Percentiles rank a stretch among this genome's conserved stretches.
phyloP scores from a whole-genome alignment of 2,888 invertebrate species.

The Drosophila kuntzei region DNA sequence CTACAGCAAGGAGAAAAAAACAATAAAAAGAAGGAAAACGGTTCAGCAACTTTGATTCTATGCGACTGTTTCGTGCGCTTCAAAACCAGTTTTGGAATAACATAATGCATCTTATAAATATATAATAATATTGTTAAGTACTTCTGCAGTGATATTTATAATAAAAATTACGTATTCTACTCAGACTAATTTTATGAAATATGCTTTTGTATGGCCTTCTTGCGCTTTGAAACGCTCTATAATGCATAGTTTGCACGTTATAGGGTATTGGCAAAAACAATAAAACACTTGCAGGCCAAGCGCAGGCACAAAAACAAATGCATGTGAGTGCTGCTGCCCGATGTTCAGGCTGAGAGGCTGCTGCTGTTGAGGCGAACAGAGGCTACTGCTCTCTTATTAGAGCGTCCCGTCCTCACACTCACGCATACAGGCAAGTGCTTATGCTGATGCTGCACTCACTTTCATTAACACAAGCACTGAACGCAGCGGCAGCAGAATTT shows the following conservation, averaged over 20 bases:
- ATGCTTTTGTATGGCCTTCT: not conserved
- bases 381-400: conserved; percentile 73
- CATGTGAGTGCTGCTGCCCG: conserved; percentile 48
- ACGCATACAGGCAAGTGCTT: conserved; percentile 60
- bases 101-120: not conserved
- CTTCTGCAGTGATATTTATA: not conserved
- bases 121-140: not conserved
- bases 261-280: conserved; percentile 52
- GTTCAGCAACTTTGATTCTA: conserved; percentile 37
- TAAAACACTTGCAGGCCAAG: conserved; percentile 61
- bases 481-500: conserved; percentile 61
- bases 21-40: conserved; percentile 58
- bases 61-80: conserved; percentile 44
- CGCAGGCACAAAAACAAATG: conserved; percentile 55
- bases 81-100: conserved; percentile 47
- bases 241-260: conserved; percentile 13
- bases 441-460: conserved; percentile 78
- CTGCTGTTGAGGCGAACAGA: conserved; percentile 46
- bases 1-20: conserved; percentile 63
- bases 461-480: conserved; percentile 70
- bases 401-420: conserved; percentile 51
- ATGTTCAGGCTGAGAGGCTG: conserved; percentile 47
- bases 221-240: not conserved
- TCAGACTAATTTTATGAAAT: not conserved
- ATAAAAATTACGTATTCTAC: not conserved